phyloP scores from a whole-genome alignment of 2,797 vertebrate genomes.

The Limnodromus scolopaceus region DNA sequence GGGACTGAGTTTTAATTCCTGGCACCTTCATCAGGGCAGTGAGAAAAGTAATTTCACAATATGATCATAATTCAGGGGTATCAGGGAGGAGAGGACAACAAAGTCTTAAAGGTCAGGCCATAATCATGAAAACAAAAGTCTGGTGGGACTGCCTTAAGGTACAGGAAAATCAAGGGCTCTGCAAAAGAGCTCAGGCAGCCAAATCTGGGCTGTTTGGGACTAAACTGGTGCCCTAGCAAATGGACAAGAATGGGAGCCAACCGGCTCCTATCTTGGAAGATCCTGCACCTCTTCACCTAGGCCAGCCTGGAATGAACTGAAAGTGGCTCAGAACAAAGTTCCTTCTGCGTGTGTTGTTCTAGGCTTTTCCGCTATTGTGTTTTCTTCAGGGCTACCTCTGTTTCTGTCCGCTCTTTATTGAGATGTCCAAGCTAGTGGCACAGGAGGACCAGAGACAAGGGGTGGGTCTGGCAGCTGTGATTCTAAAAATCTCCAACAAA shows the following conservation, averaged over 20 bases:
- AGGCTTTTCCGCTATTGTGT: background rate
- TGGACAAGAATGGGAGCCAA: background rate
- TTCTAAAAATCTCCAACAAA: background rate
- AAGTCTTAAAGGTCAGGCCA: background rate
- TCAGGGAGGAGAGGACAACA: background rate
- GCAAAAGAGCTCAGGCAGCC: background rate
- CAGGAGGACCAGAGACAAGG: background rate
- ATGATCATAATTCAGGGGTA: background rate
- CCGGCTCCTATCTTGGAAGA: background rate
- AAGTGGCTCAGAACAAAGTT: background rate
- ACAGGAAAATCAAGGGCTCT: background rate
- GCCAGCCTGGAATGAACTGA: background rate
- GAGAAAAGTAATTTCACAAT: background rate
- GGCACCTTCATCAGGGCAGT: background rate
- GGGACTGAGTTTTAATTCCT: background rate
- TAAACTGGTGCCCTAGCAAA: background rate
- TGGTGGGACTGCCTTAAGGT: background rate
- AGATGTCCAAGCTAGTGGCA: background rate
- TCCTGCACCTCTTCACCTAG: background rate
- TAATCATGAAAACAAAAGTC: background rate
- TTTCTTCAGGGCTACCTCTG: background rate
- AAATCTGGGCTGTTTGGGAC: background rate
- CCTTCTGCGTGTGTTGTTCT: background rate
- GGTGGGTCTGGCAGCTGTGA: background rate
- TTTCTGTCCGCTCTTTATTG: background rate